phyloP scores from a whole-genome alignment of 1,140 invertebrate genomes.

The Drosophila neocordata region DNA sequence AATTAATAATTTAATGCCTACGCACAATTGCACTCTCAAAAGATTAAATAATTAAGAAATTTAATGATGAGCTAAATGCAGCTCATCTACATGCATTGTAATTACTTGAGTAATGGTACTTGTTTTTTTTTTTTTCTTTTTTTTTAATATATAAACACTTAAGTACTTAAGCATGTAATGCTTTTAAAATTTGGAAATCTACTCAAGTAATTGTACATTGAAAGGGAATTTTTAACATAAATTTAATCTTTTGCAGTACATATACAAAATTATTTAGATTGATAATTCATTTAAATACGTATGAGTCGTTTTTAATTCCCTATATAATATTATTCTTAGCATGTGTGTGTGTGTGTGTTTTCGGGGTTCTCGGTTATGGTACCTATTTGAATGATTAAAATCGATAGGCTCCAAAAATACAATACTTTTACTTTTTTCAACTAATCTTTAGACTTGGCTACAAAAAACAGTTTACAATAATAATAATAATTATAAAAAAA shows the following conservation, averaged over 20 bases:
- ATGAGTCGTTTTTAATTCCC: slow-evolving; percentile 40
- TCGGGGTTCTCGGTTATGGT: not conserved
- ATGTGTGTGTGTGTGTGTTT: slow-evolving; percentile 21
- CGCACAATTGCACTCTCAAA: not conserved
- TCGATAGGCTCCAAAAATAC: slow-evolving; percentile 29
- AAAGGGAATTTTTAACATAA: too few relatives aligned
- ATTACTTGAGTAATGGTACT: not conserved
- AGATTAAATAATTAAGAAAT: not conserved
- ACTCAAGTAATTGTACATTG: not conserved
- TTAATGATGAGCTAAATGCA: not conserved
- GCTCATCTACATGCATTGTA: too few relatives aligned
- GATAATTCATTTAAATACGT: slow-evolving; percentile 57
- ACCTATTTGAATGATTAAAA: slow-evolving; percentile 35
- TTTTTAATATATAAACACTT: too few relatives aligned
- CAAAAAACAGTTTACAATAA: slow-evolving; percentile 1
- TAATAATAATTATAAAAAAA: not conserved
- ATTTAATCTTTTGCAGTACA: slow-evolving; percentile 5
- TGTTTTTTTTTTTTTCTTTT: too few relatives aligned
- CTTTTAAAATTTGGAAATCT: too few relatives aligned
- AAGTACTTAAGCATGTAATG: too few relatives aligned
- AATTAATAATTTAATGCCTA: not conserved
- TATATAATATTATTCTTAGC: slow-evolving; percentile 55
- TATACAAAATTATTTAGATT: slow-evolving; percentile 33
- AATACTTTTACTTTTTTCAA: slow-evolving; percentile 16
- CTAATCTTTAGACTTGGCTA: slow-evolving; percentile 5